Base-by-base conservation (phyloP, 2,797 vertebrate species). In the Clarias platycephalus region DNA sequence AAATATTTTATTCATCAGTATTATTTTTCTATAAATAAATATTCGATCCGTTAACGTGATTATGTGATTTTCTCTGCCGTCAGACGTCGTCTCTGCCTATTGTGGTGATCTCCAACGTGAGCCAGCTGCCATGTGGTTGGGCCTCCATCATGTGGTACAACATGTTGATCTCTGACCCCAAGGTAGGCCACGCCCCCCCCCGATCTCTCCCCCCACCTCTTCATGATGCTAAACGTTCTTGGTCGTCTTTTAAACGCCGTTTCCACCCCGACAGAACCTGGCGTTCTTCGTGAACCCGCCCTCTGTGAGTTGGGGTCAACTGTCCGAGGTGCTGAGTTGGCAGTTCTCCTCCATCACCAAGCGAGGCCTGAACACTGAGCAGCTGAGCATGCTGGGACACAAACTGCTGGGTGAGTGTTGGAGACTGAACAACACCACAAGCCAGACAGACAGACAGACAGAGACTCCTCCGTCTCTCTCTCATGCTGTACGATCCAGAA, bases 111-210 rank as follows among this genome's bases (percentile, higher is more conserved):
- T 99, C 98, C 62, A 99, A 99, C 0, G 97, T 99, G 71, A 97
- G 96, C 90, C 98, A 99, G 93, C 96, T 99, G 78, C 98, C 98
- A 22, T 97, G 96, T 15, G 98, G 97, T 83, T 99, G 98, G 98
- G 98, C 97, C 84, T 99, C 98, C 80, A 97, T 99, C 91, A 91
- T 99, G 66, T 99, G 98, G 98, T 99, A 99, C 95, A 99, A 99
- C 94, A 99, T 98, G 97, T 92, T 98, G 76, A 96, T 94, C 85
- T 93, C 93, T 0, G 98, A 99, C 74, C 95, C 96, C 78, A 97
- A 96, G 96, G 98, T 97, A 93, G 63, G 68, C 75, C 84, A 72
- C 68, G 40, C 60, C 79, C 60, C 79, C 60, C 79, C 66, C 68
- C 68, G 6, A 60, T 16, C n/a, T 63, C 6, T 40, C n/a, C 22